Evolutionary conservation across 1,140 invertebrate species (phyloP), one percentile per base, ranked within the genome.

Genomic region (Stenopsyche tienmushanensis): DNA sequence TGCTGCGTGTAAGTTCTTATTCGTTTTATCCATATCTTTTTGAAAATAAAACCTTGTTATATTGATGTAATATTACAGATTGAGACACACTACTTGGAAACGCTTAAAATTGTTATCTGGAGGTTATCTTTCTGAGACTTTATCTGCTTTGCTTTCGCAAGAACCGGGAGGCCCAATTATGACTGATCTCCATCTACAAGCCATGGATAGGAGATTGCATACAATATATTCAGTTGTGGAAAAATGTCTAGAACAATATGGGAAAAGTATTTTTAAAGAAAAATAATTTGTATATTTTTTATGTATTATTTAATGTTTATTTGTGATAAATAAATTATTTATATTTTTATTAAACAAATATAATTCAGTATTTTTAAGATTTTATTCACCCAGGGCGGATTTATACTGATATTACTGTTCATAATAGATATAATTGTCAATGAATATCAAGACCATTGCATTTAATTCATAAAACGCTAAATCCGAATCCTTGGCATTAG

Each of bases 1-100:
- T 96, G 93, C 75, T 96, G 93, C 78, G 85, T 89, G 93, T 93
- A 82, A 85, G 88, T 85, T 72, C 72, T 62, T 47, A 72, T 49
- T n/a, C 5, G 5, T 34, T 7, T 13, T 34, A 34, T 7, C 13
- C 13, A 72, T 58, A 64, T 64, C 18, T 64, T 69, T 18, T 58
- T 18, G 25, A 17, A n/a, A 24, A 62, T 64, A 26, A 24, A 42
- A 17, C 23, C 10, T 9, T 45, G n/a, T 66, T 24, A 20, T 18
- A 17, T 23, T 24, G 17, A 26, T 42, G 21, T 64, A 50, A n/a
- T 25, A 55, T 62, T 83, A 57, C 65, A 92, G 90, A 65, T 80
- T 93, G 65, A 80, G 88, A 25, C 80, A 83, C 71, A 80, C 82
- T 25, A 90, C 88, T 0, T 90, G 87, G 85, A 83, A 88, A 70